A percentile compares a stretch with the other conserved stretches of the same genome.
Evolutionary conservation across 2,888 invertebrate genomes (phyloP).

Genomic region (Tipula confusa): DNA sequence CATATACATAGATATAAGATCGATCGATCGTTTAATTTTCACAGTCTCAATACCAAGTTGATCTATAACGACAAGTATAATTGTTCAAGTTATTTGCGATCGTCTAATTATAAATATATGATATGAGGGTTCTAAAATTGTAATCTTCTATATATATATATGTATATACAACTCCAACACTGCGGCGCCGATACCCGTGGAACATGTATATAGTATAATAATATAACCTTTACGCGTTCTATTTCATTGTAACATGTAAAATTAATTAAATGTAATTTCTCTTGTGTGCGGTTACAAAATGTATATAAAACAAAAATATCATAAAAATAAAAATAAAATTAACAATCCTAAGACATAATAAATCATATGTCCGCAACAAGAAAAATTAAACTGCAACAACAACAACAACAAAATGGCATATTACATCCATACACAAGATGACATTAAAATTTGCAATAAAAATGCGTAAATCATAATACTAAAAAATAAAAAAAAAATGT

Average conservation of each 20-base stretch:
- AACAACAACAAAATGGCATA: not conserved
- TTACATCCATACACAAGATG: not conserved
- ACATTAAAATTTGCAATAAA: constrained; percentile 5
- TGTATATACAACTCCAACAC: not conserved
- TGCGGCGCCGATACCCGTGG: not conserved
- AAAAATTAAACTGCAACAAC: not conserved
- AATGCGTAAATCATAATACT: constrained; percentile 25
- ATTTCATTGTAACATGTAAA: constrained; percentile 1
- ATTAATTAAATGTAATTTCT: constrained; percentile 12
- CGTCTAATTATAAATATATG: too few species aligned
- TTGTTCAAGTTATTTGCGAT: not conserved
- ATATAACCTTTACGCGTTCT: not conserved
- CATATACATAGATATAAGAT: too few species aligned
- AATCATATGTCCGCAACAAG: not conserved
- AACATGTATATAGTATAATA: too few species aligned
- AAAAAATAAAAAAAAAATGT: not conserved
- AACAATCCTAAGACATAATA: constrained; percentile 12
- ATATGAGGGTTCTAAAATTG: too few species aligned
- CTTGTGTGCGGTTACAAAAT: not conserved
- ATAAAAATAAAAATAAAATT: not conserved
- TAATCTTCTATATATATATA: too few species aligned
- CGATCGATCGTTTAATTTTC: not conserved
- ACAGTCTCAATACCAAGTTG: not conserved
- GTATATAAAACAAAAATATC: not conserved
- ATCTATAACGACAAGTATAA: constrained; percentile 12